Conservation (phyloP, 2,797 vertebrate species). For the Botia almorhae region DNA sequence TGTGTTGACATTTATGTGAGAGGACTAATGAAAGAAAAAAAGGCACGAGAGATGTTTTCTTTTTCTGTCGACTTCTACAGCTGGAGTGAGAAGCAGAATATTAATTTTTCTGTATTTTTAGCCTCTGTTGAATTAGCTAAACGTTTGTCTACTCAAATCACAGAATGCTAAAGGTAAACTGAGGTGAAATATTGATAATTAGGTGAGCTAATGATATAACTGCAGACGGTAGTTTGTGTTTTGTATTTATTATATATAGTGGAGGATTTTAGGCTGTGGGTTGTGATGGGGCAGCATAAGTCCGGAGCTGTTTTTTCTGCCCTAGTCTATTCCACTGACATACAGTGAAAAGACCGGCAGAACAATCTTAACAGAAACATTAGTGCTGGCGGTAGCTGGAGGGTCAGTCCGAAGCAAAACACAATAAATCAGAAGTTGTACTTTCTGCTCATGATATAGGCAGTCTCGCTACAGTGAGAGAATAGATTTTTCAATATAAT, state of each 20-base stretch:
- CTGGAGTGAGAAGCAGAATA: constrained; percentile 66
- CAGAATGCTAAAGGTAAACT: constrained; percentile 31
- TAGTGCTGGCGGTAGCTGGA: constrained; percentile 15
- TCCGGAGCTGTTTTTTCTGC: background rate
- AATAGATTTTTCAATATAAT: constrained; percentile 9
- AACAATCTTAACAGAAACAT: constrained; percentile 23
- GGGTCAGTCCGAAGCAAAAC: constrained; percentile 27
- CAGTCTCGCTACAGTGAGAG: background rate
- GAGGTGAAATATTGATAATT: background rate
- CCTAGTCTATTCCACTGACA: constrained; percentile 1
- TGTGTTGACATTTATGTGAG: constrained; percentile 75
- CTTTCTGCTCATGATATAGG: background rate
- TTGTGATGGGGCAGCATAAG: background rate
- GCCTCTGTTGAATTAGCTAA: constrained; percentile 57
- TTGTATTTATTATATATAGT: background rate
- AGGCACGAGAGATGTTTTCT: constrained; percentile 64
- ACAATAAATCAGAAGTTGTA: constrained; percentile 21
- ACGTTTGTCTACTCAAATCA: constrained; percentile 68
- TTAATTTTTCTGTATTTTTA: constrained; percentile 57
- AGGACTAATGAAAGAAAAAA: constrained; percentile 73
- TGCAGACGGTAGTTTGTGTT: background rate
- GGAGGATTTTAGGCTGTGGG: background rate
- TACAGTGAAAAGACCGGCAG: constrained; percentile 8
- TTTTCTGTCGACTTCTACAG: constrained; percentile 60
- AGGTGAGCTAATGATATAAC: too few relatives aligned